phyloP scores from a whole-genome alignment of 2,797 vertebrate genomes.

The Pachyuromys duprasi region DNA sequence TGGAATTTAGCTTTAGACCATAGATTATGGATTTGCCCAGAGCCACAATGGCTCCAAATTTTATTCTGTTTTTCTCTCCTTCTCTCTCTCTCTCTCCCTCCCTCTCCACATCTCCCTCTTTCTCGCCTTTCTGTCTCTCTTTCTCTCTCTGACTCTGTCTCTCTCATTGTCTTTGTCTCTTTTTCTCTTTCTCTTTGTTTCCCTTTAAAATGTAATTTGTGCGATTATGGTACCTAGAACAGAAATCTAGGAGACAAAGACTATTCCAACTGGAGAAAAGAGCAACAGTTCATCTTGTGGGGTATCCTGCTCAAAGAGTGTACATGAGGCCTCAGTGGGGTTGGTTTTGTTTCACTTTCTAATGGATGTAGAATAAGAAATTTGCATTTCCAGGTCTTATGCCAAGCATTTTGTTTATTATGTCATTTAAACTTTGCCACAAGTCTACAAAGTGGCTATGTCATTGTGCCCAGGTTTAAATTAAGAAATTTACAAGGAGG shows the following conservation, averaged over 20 bases:
- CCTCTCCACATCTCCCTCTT: not conserved
- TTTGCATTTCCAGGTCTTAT: not conserved
- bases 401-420: not conserved
- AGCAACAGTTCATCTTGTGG: rapidly evolving
- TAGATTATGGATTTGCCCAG: not conserved
- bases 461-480: not conserved
- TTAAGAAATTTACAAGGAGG: not conserved
- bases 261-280: not conserved
- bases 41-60: not conserved
- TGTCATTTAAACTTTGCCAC: not conserved
- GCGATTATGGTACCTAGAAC: not conserved
- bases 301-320: not conserved
- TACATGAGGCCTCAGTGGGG: too few relatives aligned
- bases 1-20: not conserved
- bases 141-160: not conserved
- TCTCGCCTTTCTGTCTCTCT: not conserved
- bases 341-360: not conserved
- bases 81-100: not conserved
- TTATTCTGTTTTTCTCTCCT: not conserved
- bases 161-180: not conserved
- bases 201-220: not conserved
- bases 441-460: not conserved
- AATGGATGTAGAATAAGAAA: not conserved
- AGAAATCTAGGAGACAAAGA: not conserved
- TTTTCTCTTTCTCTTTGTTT: not conserved